phyloP scores from a whole-genome alignment of 2,797 vertebrate species.

The Chiloscyllium punctatum region DNA sequence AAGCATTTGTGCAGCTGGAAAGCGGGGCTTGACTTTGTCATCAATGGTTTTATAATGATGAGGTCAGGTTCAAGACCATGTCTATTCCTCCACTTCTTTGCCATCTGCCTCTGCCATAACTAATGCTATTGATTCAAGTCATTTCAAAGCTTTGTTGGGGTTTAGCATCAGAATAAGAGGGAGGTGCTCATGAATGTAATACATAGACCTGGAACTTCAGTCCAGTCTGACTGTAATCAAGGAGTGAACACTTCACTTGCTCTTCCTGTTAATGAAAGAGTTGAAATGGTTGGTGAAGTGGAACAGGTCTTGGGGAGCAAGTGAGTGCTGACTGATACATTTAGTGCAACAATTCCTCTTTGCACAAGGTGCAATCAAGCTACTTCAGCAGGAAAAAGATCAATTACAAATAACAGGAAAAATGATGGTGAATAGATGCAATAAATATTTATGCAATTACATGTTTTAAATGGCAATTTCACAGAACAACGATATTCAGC shows the following conservation, averaged over 20 bases:
- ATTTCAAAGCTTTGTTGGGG: no score
- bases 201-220: background rate
- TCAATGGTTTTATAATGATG: no score
- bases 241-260: background rate
- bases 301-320: background rate
- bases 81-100: no score
- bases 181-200: no score
- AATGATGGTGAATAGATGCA: background rate
- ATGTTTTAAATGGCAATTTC: background rate
- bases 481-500: background rate
- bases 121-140: no score
- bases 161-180: no score
- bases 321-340: background rate
- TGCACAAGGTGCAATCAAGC: background rate
- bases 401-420: background rate
- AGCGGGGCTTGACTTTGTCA: no score
- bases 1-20: no score
- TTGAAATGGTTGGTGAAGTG: background rate
- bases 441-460: background rate
- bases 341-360: background rate
- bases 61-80: no score
- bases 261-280: background rate
- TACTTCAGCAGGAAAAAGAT: background rate
- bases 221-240: background rate
- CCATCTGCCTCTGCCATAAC: no score